Conservation (phyloP, 2,888 invertebrate species). For the Pherbina coryleti region DNA sequence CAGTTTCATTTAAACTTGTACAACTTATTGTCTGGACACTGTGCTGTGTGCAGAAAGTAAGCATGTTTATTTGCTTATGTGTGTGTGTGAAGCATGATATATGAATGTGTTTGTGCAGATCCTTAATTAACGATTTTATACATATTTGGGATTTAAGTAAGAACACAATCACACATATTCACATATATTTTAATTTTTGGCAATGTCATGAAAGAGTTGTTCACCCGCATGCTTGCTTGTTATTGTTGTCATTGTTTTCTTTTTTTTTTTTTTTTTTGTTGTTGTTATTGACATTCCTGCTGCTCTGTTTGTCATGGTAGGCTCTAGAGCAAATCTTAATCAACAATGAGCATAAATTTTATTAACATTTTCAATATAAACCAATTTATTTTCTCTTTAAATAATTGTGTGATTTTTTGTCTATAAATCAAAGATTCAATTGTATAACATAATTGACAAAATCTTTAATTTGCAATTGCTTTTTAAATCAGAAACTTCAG, state of each 20-base stretch:
- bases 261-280: background rate
- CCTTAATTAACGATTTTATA: constrained; percentile 36
- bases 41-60: background rate
- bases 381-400: background rate
- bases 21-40: constrained; percentile 9
- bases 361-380: constrained; percentile 22
- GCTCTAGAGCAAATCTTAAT: background rate
- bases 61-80: constrained; percentile 16
- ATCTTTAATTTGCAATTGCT: background rate
- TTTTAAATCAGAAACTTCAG: background rate
- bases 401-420: background rate
- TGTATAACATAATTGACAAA: background rate
- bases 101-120: constrained; percentile 15
- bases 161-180: background rate
- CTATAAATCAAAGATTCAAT: constrained; percentile 16
- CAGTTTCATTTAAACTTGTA: constrained; percentile 35
- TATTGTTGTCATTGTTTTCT: background rate
- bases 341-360: constrained; percentile 16
- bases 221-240: constrained; percentile 33
- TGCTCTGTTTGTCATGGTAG: background rate
- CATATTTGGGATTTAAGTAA: constrained; percentile 12
- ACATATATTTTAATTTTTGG: constrained; percentile 5
- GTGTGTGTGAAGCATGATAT: background rate
- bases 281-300: background rate
- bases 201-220: constrained; percentile 31